These are phyloP conservation scores for Halcyon chelicuti DNA, from an alignment of 2,797 vertebrate genomes.

Conservation along the genomic window DNA sequence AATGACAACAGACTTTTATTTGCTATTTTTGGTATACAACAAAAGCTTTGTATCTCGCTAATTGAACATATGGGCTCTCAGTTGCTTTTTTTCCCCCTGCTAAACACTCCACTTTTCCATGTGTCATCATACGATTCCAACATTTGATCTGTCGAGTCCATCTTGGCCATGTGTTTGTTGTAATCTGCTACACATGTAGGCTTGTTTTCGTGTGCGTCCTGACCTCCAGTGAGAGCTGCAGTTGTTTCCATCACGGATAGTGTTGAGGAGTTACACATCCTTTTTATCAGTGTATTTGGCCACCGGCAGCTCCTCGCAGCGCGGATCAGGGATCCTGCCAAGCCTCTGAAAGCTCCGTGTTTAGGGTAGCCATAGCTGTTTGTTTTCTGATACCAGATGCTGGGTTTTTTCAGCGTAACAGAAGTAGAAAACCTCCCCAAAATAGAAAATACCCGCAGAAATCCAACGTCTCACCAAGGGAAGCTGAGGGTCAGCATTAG, in stretches of 20 bases:
- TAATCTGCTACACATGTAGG: conserved; percentile 78
- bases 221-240: conserved; percentile 71
- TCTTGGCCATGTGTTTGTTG: conserved; percentile 70
- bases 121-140: conserved; percentile 64
- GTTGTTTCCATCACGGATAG: conserved; percentile 67
- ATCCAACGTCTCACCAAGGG: accelerated
- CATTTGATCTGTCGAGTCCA: conserved; percentile 69
- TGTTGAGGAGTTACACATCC: conserved; percentile 67
- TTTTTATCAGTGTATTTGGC: conserved; percentile 64
- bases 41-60: conserved; percentile 69
- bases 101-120: conserved; percentile 65
- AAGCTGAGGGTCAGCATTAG: not conserved
- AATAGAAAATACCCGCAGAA: not conserved
- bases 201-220: conserved; percentile 74
- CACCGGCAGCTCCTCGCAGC: conserved; percentile 45
- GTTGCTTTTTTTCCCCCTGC: conserved; percentile 30
- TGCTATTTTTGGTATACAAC: conserved; percentile 72
- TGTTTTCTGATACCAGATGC: conserved; percentile 37
- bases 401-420: not conserved
- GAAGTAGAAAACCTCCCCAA: not conserved
- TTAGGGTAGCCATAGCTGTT: not conserved
- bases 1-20: conserved; percentile 66
- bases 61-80: conserved; percentile 64
- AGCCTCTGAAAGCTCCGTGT: conserved; percentile 9
- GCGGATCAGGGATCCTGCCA: conserved; percentile 34